Evolutionary conservation across 1,140 invertebrate genomes (phyloP).

Genomic region (Brachionus rotundiformis): DNA sequence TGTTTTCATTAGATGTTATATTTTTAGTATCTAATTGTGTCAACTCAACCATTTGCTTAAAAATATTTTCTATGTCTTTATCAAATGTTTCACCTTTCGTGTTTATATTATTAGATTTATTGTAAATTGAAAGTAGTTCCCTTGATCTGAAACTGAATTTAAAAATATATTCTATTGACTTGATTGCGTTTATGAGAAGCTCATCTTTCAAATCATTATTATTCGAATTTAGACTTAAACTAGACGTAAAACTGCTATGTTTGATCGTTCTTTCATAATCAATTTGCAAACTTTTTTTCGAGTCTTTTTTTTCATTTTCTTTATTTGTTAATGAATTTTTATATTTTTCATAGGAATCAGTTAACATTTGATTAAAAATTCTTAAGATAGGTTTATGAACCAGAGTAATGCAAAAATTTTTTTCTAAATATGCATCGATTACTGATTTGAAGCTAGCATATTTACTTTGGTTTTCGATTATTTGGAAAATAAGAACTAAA

Average conservation of each 20-base stretch:
- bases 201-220: background rate
- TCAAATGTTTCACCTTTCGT: conserved; percentile 29
- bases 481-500: conserved; percentile 42
- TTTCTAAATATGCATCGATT: conserved; percentile 44
- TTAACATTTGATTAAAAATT: conserved; percentile 23
- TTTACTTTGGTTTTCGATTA: conserved; percentile 52
- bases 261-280: background rate
- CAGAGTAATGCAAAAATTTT: conserved; percentile 40
- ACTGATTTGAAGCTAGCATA: conserved; percentile 42
- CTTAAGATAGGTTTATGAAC: conserved; percentile 26
- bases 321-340: background rate
- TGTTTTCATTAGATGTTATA: background rate
- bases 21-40: background rate
- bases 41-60: conserved; percentile 1
- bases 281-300: background rate
- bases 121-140: conserved; percentile 31
- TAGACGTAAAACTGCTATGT: background rate
- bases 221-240: background rate
- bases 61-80: background rate
- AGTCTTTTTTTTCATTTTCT: background rate
- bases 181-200: conserved; percentile 18
- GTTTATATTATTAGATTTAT: background rate
- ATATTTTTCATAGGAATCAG: conserved; percentile 27
- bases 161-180: conserved; percentile 50
- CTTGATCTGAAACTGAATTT: conserved; percentile 49